These are phyloP conservation scores for Merops nubicus DNA, from an alignment of 2,113 vertebrate species.

Conservation along the genomic window DNA sequence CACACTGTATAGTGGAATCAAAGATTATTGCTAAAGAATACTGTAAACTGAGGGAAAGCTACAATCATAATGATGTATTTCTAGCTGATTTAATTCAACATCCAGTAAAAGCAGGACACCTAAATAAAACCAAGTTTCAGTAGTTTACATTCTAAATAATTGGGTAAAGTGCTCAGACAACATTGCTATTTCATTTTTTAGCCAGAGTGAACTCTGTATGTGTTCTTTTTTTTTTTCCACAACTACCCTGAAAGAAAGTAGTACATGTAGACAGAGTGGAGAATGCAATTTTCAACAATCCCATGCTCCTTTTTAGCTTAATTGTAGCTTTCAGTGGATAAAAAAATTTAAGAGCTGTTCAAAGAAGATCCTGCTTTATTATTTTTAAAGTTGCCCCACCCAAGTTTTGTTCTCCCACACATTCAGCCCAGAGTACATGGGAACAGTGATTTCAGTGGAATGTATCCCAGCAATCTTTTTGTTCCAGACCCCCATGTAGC, in stretches of 20 bases:
- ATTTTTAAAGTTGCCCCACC: background rate
- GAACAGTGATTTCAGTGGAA: background rate
- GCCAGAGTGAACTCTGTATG: background rate
- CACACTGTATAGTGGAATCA: background rate
- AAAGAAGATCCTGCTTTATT: background rate
- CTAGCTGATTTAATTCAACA: background rate
- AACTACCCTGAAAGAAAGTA: background rate
- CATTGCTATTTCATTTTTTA: background rate
- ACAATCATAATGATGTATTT: background rate
- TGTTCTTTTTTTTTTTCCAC: background rate
- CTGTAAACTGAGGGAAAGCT: background rate
- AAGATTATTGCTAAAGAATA: background rate
- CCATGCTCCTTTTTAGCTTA: background rate
- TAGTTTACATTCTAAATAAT: background rate
- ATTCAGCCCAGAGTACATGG: background rate
- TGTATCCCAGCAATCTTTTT: background rate
- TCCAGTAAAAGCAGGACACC: background rate
- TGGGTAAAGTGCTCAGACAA: background rate
- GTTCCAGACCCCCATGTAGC: background rate
- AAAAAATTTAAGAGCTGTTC: background rate
- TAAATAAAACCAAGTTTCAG: background rate
- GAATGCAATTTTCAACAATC: background rate
- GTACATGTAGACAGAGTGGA: background rate
- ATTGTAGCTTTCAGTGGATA: background rate
- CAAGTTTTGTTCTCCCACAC: constrained; percentile 1